phyloP scores from a whole-genome alignment of 2,797 vertebrate genomes.

The Pogoniulus pusillus region DNA sequence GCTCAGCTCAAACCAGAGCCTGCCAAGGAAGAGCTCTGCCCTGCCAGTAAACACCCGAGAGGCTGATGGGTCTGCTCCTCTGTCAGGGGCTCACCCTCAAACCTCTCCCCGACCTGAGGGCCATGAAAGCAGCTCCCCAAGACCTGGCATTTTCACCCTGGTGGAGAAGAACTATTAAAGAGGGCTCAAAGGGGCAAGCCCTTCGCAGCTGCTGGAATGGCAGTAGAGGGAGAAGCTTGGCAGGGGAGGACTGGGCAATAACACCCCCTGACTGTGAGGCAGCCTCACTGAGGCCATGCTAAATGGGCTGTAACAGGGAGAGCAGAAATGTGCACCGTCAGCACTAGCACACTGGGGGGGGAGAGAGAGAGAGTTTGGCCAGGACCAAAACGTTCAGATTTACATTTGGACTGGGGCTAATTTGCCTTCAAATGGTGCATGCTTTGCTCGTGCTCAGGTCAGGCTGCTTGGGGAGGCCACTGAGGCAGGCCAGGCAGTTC shows the following conservation, averaged over 20 bases:
- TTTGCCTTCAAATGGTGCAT: not conserved
- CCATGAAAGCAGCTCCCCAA: not conserved
- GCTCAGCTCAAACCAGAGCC: not conserved
- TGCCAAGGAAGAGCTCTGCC: not conserved
- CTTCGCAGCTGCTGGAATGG: conserved; percentile 28
- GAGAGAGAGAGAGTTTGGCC: not conserved
- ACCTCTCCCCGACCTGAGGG: not conserved
- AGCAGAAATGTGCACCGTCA: conserved; percentile 38
- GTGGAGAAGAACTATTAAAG: not conserved
- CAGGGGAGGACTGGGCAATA: conserved; percentile 39
- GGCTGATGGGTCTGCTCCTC: conserved; percentile 9
- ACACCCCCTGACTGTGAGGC: conserved; percentile 1
- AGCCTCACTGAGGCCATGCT: not conserved
- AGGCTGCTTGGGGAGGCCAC: not conserved
- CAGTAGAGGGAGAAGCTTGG: not conserved
- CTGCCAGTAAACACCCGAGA: conserved; percentile 13
- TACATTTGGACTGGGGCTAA: not conserved
- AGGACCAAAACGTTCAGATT: conserved; percentile 13
- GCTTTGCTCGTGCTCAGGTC: not conserved
- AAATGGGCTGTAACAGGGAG: not conserved
- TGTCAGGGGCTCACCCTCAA: conserved; percentile 13
- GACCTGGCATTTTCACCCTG: not conserved
- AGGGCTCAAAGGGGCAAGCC: not conserved
- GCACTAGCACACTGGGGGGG: not conserved
- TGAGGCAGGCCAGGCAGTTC: not conserved